Percentiles rank a stretch among this genome's conserved stretches.
Conservation (phyloP, 2,113 vertebrate genomes). For the Protomyctophum bolini region DNA sequence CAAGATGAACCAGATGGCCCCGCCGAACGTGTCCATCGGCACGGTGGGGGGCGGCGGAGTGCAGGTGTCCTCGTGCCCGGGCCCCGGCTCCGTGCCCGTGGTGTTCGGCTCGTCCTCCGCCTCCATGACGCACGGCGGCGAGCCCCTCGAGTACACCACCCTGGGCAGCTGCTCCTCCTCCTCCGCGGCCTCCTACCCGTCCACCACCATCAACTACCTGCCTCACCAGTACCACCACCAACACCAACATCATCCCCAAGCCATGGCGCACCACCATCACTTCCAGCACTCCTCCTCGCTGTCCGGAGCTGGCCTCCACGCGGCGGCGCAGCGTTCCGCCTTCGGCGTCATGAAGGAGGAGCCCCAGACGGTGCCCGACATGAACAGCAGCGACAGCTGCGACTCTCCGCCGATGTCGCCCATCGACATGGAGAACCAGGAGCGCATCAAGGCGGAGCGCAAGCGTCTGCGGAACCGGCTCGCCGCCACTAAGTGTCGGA, state of each 20-base stretch:
- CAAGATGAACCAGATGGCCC: constrained; percentile 92
- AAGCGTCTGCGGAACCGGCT: constrained; percentile 89
- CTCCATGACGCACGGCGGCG: constrained; percentile 69
- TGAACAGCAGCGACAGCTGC: constrained; percentile 79
- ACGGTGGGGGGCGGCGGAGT: constrained; percentile 52
- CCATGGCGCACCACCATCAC: constrained; percentile 72
- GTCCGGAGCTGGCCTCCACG: constrained; percentile 60
- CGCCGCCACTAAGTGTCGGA: constrained; percentile 92
- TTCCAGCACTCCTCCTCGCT: constrained; percentile 71
- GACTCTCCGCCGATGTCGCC: constrained; percentile 88
- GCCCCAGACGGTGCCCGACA: constrained; percentile 89
- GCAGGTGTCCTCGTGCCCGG: constrained; percentile 58
- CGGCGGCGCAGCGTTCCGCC: constrained; percentile 52
- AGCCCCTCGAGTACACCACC: constrained; percentile 88
- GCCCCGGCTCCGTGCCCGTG: constrained; percentile 55
- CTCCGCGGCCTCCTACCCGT: constrained; percentile 74
- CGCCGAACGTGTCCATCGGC: constrained; percentile 90
- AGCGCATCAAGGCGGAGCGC: constrained; percentile 90
- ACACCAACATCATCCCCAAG: constrained; percentile 78
- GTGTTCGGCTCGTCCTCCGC: constrained; percentile 70
- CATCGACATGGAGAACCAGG: constrained; percentile 91
- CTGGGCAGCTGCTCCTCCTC: constrained; percentile 81
- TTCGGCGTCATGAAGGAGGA: constrained; percentile 85
- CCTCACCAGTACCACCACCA: constrained; percentile 76
- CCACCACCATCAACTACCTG: constrained; percentile 82